Conservation (phyloP, 2,888 invertebrate genomes). For the Polydrusus tereticollis region DNA sequence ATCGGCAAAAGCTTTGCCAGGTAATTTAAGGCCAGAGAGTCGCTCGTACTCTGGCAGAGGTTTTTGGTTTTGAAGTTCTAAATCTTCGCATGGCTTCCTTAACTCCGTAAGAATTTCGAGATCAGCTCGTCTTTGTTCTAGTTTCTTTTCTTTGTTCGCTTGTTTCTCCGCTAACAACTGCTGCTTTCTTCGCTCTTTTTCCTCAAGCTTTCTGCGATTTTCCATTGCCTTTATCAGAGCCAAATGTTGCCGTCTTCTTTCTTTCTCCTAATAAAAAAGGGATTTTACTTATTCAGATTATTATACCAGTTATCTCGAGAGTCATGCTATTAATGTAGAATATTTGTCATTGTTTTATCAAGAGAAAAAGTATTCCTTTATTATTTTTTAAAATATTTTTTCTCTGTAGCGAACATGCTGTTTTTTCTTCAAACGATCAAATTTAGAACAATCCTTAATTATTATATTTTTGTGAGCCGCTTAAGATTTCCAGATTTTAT, state of each 20-base stretch:
- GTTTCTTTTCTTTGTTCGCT: constrained; percentile 86
- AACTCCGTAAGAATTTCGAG: constrained; percentile 77
- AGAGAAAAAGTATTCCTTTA: too few species aligned
- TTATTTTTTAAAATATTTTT: too few species aligned
- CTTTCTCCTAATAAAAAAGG: constrained; percentile 77
- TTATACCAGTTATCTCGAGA: neutral
- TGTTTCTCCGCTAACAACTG: constrained; percentile 87
- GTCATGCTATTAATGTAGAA: constrained; percentile 37
- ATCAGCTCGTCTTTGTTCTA: constrained; percentile 79
- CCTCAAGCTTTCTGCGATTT: constrained; percentile 87
- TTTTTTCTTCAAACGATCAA: too few species aligned
- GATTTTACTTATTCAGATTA: constrained; percentile 1
- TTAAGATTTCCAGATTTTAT: too few species aligned
- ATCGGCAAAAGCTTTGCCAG: constrained; percentile 92
- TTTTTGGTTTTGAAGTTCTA: constrained; percentile 81
- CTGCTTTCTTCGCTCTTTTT: constrained; percentile 82
- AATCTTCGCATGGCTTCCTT: constrained; percentile 92
- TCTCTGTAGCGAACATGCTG: too few species aligned
- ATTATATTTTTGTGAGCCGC: too few species aligned
- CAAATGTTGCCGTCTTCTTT: constrained; percentile 91
- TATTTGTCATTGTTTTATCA: neutral
- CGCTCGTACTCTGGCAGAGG: constrained; percentile 80
- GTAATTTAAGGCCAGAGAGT: constrained; percentile 75
- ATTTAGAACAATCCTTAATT: too few species aligned
- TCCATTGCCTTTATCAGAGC: constrained; percentile 90